A percentile compares a stretch with the other conserved stretches of the same genome.
Evolutionary conservation across 2,888 invertebrate genomes (phyloP).

Genomic region (Tridacna gigas): DNA sequence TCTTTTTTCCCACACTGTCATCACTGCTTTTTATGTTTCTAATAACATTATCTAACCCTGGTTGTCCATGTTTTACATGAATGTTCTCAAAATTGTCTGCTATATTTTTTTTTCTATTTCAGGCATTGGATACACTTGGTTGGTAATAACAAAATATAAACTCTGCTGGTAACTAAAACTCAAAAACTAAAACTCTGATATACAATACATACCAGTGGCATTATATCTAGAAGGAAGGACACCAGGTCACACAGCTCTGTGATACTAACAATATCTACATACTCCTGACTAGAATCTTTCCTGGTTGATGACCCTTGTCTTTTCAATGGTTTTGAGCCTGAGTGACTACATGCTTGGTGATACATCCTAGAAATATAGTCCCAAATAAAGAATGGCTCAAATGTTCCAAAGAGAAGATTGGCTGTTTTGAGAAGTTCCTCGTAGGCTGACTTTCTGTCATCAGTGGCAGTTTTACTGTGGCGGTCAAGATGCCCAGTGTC

Average conservation of each 20-base stretch:
- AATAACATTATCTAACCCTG: too few species aligned
- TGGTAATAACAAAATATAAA: not conserved
- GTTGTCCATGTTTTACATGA: too few species aligned
- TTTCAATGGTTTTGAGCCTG: constrained; percentile 23
- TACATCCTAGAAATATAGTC: constrained; percentile 88
- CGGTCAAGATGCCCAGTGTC: constrained; percentile 11
- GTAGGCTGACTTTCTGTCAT: constrained; percentile 50
- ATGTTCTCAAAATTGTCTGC: too few species aligned
- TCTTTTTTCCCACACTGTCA: too few species aligned
- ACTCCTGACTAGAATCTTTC: constrained; percentile 85
- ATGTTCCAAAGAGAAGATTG: constrained; percentile 92
- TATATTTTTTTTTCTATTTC: too few species aligned
- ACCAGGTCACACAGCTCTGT: constrained; percentile 90
- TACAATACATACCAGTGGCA: constrained; percentile 86
- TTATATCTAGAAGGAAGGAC: constrained; percentile 90
- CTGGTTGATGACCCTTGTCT: constrained; percentile 41
- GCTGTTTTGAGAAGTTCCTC: constrained; percentile 92
- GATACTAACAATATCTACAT: constrained; percentile 72
- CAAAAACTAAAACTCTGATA: not conserved
- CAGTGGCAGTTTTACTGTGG: constrained; percentile 26
- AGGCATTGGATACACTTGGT: too few species aligned
- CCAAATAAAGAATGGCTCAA: constrained; percentile 95
- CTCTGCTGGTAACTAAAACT: not conserved
- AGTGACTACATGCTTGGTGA: constrained; percentile 75
- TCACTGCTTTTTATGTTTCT: too few species aligned